A percentile compares a stretch with the other conserved stretches of the same genome.
phyloP scores from a whole-genome alignment of 2,797 vertebrate species.

The Anguilla anguilla region DNA sequence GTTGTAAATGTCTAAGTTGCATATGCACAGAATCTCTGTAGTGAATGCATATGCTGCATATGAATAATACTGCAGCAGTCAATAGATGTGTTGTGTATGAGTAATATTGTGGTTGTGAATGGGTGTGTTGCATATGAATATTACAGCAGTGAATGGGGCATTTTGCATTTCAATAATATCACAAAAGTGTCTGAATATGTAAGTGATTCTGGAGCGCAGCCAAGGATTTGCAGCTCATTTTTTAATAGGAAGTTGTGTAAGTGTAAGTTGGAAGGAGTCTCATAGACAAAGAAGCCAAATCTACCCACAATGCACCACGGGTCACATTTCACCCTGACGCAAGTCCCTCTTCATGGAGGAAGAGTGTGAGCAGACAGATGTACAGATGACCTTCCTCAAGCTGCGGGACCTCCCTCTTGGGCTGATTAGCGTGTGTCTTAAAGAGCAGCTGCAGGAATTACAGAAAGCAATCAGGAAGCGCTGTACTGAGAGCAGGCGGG shows the following conservation, averaged over 20 bases:
- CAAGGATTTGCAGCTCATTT: conserved; percentile 12
- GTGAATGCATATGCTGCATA: neutral
- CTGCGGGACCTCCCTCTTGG: neutral
- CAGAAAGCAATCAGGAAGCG: neutral
- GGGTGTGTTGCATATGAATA: conserved; percentile 8
- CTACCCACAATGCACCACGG: neutral
- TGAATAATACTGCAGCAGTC: conserved; percentile 9
- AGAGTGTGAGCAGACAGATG: neutral
- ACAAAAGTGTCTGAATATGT: neutral
- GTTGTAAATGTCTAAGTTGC: neutral
- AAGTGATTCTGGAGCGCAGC: conserved; percentile 6
- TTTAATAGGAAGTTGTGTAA: neutral
- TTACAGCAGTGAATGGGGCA: conserved; percentile 17
- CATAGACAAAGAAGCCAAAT: neutral
- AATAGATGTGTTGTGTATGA: conserved; percentile 11
- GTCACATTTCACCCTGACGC: neutral
- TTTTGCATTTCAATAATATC: neutral
- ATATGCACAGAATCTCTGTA: neutral
- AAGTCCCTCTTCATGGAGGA: neutral
- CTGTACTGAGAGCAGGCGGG: neutral
- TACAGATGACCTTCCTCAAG: neutral
- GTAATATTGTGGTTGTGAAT: conserved; percentile 13
- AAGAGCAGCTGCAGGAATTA: neutral
- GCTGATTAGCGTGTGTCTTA: neutral
- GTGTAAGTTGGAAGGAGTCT: neutral